Percentiles rank a stretch among this genome's conserved stretches.
Conservation (phyloP, 1,140 invertebrate genomes). For the Achatina immaculata region DNA sequence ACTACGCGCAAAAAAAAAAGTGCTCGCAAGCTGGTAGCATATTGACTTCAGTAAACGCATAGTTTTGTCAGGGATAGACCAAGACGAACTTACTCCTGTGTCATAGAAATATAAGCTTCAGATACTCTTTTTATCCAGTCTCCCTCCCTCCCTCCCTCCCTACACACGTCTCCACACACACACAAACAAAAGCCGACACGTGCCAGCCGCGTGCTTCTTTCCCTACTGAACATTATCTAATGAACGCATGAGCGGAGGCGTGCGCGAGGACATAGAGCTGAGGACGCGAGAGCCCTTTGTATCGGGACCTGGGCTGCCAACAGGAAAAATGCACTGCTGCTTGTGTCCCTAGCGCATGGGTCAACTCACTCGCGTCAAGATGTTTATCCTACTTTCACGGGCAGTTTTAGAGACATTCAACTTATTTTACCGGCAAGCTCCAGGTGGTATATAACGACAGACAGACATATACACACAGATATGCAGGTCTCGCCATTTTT, state of each 20-base stretch:
- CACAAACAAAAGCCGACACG: not conserved
- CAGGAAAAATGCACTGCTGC: not conserved
- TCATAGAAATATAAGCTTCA: too few species aligned
- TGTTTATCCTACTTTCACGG: not conserved
- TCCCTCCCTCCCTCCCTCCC: too few species aligned
- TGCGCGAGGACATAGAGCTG: not conserved
- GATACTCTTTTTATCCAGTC: too few species aligned
- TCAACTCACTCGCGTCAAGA: not conserved
- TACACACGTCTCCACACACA: too few species aligned
- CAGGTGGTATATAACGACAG: too few species aligned
- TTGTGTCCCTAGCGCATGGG: not conserved
- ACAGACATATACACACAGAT: too few species aligned
- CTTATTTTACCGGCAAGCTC: not conserved
- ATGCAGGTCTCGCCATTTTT: too few species aligned
- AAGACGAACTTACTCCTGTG: too few species aligned
- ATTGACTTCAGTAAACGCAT: too few species aligned
- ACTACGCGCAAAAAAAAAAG: too few species aligned
- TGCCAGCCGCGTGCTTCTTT: constrained; percentile 6
- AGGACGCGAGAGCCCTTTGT: not conserved
- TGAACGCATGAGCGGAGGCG: constrained; percentile 23
- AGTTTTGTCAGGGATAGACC: too few species aligned
- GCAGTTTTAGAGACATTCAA: not conserved
- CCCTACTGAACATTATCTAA: constrained; percentile 7
- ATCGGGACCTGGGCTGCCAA: not conserved
- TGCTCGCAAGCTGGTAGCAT: too few species aligned